Evolutionary conservation across 2,113 vertebrate species (phyloP).

Genomic region (Piprites chloris): DNA sequence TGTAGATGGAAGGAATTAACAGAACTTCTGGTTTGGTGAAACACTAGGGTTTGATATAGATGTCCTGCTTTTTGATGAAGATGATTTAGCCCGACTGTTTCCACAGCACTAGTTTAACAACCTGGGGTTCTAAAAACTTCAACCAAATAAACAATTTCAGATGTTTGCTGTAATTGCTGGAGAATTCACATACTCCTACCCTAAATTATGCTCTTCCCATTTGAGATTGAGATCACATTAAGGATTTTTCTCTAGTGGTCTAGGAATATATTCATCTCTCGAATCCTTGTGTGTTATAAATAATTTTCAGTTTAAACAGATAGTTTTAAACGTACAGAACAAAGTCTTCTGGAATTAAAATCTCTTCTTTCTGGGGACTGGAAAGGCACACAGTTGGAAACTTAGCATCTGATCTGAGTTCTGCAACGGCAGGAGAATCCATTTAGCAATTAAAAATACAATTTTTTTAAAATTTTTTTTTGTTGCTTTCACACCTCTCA

Average conservation of each 20-base stretch:
- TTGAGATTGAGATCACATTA: accelerated
- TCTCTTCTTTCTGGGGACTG: neutral
- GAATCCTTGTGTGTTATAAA: neutral
- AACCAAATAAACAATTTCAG: neutral
- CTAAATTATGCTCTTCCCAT: neutral
- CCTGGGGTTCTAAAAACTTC: neutral
- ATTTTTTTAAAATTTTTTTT: neutral
- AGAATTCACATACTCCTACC: neutral
- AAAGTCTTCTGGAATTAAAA: neutral
- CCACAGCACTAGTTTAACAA: neutral
- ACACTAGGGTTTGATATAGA: neutral
- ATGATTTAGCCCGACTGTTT: neutral
- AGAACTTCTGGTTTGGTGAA: neutral
- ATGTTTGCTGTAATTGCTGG: neutral
- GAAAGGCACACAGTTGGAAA: neutral
- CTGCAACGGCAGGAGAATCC: neutral
- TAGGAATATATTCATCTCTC: neutral
- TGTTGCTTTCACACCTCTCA: neutral
- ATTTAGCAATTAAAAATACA: neutral
- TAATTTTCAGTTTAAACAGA: neutral
- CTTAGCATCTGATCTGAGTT: neutral
- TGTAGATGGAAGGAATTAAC: neutral
- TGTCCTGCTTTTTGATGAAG: neutral
- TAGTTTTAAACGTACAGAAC: neutral
- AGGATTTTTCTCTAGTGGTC: neutral